phyloP scores from a whole-genome alignment of 2,888 invertebrate genomes.

The Neuroscelio doddi region DNA sequence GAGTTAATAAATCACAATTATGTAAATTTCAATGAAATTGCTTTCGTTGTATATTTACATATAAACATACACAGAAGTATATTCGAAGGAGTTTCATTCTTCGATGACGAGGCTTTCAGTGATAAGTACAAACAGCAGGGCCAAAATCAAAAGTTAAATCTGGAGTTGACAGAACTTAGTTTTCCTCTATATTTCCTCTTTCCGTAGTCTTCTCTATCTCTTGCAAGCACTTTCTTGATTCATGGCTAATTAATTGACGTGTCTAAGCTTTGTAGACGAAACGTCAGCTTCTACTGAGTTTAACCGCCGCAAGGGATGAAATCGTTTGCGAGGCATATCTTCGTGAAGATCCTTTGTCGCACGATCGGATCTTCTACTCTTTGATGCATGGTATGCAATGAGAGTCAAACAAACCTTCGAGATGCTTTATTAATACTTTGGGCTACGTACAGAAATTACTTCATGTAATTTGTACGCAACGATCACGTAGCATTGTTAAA shows the following conservation, averaged over 20 bases:
- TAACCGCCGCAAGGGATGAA: constrained; percentile 54
- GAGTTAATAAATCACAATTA: too few relatives aligned
- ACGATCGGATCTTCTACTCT: constrained; percentile 34
- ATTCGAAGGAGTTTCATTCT: neutral
- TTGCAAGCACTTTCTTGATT: constrained; percentile 6
- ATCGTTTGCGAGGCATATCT: constrained; percentile 55
- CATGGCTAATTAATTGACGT: constrained; percentile 63
- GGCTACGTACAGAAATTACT: too few relatives aligned
- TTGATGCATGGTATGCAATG: neutral
- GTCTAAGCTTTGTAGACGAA: constrained; percentile 62
- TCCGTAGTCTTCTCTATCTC: constrained; percentile 26
- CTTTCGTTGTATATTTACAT: too few relatives aligned
- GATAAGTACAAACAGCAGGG: constrained; percentile 27
- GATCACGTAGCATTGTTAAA: too few relatives aligned
- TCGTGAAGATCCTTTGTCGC: constrained; percentile 56
- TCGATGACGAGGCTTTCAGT: constrained; percentile 7
- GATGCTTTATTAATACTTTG: too few relatives aligned
- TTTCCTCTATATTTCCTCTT: constrained; percentile 30
- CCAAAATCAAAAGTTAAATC: constrained; percentile 10
- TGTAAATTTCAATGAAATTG: too few relatives aligned
- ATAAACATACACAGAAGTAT: too few relatives aligned
- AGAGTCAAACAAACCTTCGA: too few relatives aligned
- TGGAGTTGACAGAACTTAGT: constrained; percentile 40
- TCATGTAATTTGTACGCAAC: too few relatives aligned
- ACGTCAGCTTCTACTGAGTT: constrained; percentile 54